Percentiles rank a stretch among this genome's conserved stretches.
These are phyloP conservation scores for Conistra vaccinii DNA, from an alignment of 2,888 invertebrate species.

Conservation along the genomic window DNA sequence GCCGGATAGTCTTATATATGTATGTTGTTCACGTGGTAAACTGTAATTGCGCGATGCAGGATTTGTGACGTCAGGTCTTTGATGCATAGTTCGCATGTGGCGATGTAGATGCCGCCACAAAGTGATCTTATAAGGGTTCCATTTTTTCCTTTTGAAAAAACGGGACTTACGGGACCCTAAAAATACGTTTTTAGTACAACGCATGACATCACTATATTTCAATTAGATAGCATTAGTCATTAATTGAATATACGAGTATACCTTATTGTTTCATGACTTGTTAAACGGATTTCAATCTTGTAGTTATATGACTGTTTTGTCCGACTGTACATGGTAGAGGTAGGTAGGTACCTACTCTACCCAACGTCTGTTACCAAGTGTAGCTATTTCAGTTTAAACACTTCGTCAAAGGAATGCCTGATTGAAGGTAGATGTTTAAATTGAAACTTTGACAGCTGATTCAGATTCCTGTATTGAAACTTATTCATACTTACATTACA, in stretches of 20 bases:
- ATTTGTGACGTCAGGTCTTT: no score
- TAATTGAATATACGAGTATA: not conserved
- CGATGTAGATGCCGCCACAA: no score
- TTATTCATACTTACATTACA: not conserved
- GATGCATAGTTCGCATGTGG: no score
- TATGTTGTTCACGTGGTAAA: no score
- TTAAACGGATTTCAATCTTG: not conserved
- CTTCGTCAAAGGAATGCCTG: slow-evolving; percentile 42
- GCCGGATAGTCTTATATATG: no score
- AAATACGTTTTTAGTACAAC: not conserved
- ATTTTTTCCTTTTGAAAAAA: not conserved
- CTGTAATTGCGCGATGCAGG: no score
- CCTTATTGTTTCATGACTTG: not conserved
- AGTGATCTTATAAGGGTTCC: not conserved
- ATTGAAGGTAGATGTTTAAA: slow-evolving; percentile 9
- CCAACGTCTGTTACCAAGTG: not conserved
- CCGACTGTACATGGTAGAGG: not conserved
- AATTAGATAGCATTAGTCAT: not conserved
- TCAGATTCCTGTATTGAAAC: slow-evolving; percentile 18
- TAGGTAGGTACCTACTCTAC: slow-evolving; percentile 12
- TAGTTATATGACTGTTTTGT: not conserved
- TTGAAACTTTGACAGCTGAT: slow-evolving; percentile 13
- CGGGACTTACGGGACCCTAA: not conserved
- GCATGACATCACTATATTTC: not conserved
- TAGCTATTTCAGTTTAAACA: slow-evolving; percentile 19